Evolutionary conservation across 2,888 invertebrate species (phyloP).

Genomic region (Leucania comma): DNA sequence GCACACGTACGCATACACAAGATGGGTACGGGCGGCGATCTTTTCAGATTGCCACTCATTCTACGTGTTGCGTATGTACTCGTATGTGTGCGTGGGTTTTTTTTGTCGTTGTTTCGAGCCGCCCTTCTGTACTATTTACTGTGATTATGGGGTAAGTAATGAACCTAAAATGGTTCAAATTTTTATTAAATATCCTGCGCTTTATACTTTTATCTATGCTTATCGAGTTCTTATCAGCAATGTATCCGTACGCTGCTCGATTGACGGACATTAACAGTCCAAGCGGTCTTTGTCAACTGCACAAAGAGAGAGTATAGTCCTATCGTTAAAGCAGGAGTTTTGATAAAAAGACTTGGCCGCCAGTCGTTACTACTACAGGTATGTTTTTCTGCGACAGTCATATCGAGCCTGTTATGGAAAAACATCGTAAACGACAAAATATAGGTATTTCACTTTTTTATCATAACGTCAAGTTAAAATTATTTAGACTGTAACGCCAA

Average conservation of each 20-base stretch:
- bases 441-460: too few relatives aligned
- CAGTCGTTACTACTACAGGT: background rate
- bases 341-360: background rate
- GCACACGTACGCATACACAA: background rate
- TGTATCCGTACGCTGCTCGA: constrained; percentile 19
- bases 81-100: too few relatives aligned
- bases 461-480: too few relatives aligned
- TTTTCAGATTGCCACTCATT: background rate
- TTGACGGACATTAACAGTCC: background rate
- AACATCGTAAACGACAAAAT: too few relatives aligned
- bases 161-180: background rate
- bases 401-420: too few relatives aligned
- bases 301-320: constrained; percentile 8
- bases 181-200: background rate
- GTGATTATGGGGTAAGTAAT: background rate
- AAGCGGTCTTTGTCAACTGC: constrained; percentile 5
- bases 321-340: background rate
- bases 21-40: background rate
- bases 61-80: background rate
- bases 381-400: background rate
- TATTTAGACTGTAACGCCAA: too few relatives aligned
- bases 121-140: background rate
- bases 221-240: constrained; percentile 19
- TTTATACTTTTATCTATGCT: constrained; percentile 13
- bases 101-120: background rate